phyloP scores from a whole-genome alignment of 2,888 invertebrate genomes.

The Aphidoletes aphidimyza region DNA sequence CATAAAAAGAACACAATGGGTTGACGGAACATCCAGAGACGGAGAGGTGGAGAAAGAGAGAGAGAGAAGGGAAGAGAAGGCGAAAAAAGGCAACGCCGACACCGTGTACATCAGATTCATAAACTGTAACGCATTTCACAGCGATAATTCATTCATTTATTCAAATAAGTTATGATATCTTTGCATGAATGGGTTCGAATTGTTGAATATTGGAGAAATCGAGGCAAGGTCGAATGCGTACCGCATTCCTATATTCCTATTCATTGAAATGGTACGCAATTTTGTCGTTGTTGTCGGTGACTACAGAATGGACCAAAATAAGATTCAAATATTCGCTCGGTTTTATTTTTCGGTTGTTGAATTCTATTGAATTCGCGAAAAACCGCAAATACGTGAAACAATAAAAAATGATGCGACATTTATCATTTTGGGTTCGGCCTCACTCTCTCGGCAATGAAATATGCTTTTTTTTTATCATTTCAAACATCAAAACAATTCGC shows the following conservation, averaged over 20 bases:
- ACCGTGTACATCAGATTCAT: neutral
- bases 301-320: no score
- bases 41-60: neutral
- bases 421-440: no score
- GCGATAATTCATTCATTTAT: slow-evolving; percentile 29
- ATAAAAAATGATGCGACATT: neutral
- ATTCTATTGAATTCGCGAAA: neutral
- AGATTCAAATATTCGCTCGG: no score
- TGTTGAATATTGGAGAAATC: neutral
- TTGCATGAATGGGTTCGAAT: slow-evolving; percentile 31
- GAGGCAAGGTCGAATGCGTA: neutral
- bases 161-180: slow-evolving; percentile 36
- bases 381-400: no score
- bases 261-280: neutral
- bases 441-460: neutral
- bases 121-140: slow-evolving; percentile 11
- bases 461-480: neutral
- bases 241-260: no score
- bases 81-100: neutral
- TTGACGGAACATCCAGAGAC: no score
- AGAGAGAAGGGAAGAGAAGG: neutral
- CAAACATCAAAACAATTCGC: neutral
- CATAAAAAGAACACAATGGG: no score
- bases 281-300: neutral
- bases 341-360: neutral